Percentiles rank a stretch among this genome's conserved stretches.
These are phyloP conservation scores for Phaonia tiefii DNA, from an alignment of 2,888 invertebrate genomes.

Conservation along the genomic window DNA sequence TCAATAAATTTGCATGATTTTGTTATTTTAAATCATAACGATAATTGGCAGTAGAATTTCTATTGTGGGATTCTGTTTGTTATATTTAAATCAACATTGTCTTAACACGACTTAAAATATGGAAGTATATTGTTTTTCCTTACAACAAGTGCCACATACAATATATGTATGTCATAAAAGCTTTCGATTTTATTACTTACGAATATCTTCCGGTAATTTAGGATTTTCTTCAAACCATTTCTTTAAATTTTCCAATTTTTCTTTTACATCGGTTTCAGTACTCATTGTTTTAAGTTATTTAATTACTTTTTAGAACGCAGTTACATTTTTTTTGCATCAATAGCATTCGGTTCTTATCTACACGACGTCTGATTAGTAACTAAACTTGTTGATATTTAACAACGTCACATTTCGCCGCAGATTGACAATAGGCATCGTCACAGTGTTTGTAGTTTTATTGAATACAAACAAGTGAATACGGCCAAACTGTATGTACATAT, in stretches of 20 bases:
- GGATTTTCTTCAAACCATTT: constrained; percentile 73
- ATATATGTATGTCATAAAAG: too few species aligned
- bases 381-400: constrained; percentile 16
- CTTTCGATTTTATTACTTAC: constrained; percentile 67
- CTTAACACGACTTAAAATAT: too few species aligned
- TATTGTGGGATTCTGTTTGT: too few species aligned
- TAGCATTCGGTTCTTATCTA: not conserved
- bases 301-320: not conserved
- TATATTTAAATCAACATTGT: too few species aligned
- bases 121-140: too few species aligned
- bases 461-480: not conserved
- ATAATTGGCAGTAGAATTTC: too few species aligned
- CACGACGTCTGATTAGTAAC: constrained; percentile 14
- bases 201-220: constrained; percentile 73
- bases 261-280: constrained; percentile 57
- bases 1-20: too few species aligned
- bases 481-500: too few species aligned
- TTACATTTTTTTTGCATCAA: constrained; percentile 4
- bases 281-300: constrained; percentile 6
- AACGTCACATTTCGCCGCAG: not conserved
- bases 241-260: constrained; percentile 69
- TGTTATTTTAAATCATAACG: too few species aligned
- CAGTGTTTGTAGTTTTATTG: not conserved
- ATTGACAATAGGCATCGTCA: not conserved
- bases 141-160: too few species aligned